These are phyloP conservation scores for Phyto melanocephala DNA, from an alignment of 2,888 invertebrate species.

Conservation along the genomic window DNA sequence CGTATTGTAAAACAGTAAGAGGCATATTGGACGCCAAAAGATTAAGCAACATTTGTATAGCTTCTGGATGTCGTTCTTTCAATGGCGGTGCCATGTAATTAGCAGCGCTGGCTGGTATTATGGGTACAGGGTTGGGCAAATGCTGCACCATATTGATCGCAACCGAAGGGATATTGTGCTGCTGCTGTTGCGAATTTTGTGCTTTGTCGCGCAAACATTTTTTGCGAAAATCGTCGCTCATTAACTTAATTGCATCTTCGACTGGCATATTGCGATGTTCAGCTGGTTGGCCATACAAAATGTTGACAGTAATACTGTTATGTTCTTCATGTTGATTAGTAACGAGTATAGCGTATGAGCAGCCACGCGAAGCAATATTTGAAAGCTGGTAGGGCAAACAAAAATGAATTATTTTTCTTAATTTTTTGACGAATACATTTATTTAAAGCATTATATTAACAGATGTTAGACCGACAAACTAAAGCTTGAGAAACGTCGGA, in stretches of 20 bases:
- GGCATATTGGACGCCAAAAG: conserved; percentile 90
- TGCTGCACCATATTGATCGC: conserved; percentile 7
- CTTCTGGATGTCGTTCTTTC: conserved; percentile 82
- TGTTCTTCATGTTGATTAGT: conserved; percentile 92
- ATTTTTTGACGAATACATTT: too few species aligned
- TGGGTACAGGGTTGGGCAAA: conserved; percentile 67
- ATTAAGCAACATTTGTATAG: conserved; percentile 86
- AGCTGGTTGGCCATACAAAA: conserved; percentile 91
- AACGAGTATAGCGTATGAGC: conserved; percentile 92
- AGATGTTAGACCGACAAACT: too few species aligned
- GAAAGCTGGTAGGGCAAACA: conserved; percentile 78
- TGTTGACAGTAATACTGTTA: conserved; percentile 92
- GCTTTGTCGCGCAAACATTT: conserved; percentile 80
- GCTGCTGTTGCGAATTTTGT: conserved; percentile 15
- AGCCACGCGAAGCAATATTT: conserved; percentile 92
- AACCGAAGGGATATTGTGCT: background rate
- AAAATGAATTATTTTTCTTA: background rate
- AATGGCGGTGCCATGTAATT: conserved; percentile 80
- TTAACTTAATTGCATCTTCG: conserved; percentile 91
- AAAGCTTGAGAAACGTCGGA: too few species aligned
- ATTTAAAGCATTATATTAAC: too few species aligned
- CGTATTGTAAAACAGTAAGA: conserved; percentile 88
- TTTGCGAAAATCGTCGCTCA: conserved; percentile 85
- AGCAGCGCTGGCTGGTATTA: conserved; percentile 74
- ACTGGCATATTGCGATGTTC: conserved; percentile 98